Conservation (phyloP, 2,797 vertebrate species). For the Potorous gilbertii region DNA sequence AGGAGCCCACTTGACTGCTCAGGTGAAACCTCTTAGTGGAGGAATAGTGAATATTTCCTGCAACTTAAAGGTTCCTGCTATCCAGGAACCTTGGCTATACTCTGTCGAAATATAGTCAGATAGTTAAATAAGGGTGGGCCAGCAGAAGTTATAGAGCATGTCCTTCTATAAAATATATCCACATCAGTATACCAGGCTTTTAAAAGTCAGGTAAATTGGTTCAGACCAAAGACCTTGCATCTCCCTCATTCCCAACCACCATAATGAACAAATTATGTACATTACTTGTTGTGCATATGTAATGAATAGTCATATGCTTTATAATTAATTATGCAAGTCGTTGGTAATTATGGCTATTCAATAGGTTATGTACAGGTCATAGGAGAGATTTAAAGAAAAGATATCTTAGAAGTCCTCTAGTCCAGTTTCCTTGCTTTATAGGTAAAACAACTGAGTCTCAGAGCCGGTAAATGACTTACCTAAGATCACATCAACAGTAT, state of each 20-base stretch:
- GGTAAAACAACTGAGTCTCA: not conserved
- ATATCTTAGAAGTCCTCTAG: not conserved
- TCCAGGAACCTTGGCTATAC: not conserved
- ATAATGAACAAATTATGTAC: not conserved
- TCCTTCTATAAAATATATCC: not conserved
- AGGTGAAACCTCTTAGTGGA: not conserved
- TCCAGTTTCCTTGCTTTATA: not conserved
- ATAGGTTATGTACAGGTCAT: not conserved
- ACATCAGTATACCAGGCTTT: not conserved
- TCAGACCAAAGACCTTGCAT: not conserved
- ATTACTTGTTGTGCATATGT: no score
- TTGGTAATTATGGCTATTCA: not conserved
- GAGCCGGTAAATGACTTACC: not conserved
- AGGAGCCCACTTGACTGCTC: not conserved
- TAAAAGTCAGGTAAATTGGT: not conserved
- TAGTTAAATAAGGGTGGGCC: not conserved
- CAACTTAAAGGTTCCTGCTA: not conserved
- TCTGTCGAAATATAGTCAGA: not conserved
- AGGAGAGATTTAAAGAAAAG: not conserved
- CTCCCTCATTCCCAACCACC: not conserved
- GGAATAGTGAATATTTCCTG: not conserved
- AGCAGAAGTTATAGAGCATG: not conserved
- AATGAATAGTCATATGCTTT: not conserved
- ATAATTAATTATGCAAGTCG: not conserved
- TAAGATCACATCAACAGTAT: not conserved